Conservation (phyloP, 2,113 vertebrate species). For the Eulemur macaco region DNA sequence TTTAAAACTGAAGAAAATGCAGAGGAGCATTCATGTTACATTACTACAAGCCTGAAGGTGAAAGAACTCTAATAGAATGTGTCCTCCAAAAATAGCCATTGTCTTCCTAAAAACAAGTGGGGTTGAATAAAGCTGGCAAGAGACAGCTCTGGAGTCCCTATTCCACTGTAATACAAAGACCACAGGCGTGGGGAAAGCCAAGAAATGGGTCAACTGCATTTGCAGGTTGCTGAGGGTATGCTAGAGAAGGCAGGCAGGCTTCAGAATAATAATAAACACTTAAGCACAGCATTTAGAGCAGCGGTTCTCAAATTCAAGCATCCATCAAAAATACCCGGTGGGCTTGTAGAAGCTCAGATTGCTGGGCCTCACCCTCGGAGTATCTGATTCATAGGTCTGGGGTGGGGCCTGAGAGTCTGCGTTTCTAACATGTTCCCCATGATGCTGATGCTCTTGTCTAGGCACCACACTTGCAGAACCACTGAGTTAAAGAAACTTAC, state of each 20-base stretch:
- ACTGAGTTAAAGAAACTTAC: background rate
- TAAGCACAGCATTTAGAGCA: background rate
- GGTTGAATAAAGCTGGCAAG: background rate
- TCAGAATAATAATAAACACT: background rate
- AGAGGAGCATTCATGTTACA: background rate
- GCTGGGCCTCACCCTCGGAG: background rate
- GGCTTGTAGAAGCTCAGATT: background rate
- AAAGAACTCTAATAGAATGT: background rate
- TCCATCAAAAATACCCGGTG: background rate
- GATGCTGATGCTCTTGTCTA: background rate
- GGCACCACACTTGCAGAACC: background rate
- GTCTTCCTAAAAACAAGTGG: background rate
- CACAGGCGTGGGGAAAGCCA: background rate
- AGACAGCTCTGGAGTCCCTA: background rate
- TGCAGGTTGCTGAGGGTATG: background rate
- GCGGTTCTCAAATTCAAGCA: background rate
- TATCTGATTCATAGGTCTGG: background rate
- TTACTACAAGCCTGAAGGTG: background rate
- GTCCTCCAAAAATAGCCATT: background rate
- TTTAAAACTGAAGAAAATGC: background rate
- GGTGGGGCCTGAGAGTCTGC: background rate
- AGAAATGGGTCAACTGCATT: background rate
- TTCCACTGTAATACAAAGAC: background rate
- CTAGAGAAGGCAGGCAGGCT: background rate
- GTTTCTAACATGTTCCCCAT: background rate